These are phyloP conservation scores for Brachymystax lenok DNA, from an alignment of 2,797 vertebrate species.

Conservation along the genomic window DNA sequence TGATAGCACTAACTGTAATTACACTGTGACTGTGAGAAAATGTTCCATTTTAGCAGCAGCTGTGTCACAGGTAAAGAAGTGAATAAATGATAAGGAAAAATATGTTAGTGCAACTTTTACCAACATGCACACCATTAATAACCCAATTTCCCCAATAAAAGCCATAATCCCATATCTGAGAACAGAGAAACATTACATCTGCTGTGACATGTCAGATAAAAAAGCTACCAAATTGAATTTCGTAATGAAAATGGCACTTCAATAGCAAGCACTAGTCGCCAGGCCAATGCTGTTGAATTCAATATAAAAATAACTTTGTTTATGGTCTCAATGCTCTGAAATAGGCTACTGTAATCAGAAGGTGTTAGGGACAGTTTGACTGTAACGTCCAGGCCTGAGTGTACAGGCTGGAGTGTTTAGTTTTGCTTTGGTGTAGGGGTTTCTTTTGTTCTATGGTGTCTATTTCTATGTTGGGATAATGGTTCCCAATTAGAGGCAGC, in stretches of 20 bases:
- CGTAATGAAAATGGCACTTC: not conserved
- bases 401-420: no score
- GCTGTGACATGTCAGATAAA: not conserved
- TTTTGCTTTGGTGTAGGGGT: no score
- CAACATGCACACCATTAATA: not conserved
- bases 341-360: no score
- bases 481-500: no score
- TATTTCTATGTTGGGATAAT: no score
- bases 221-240: not conserved
- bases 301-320: no score
- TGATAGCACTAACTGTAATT: no score
- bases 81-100: not conserved
- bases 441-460: no score
- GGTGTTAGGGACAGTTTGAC: not conserved
- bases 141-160: not conserved
- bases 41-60: not conserved
- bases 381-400: no score
- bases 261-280: not conserved
- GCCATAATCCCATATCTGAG: not conserved
- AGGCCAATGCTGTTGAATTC: no score
- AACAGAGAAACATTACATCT: not conserved
- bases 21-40: constrained; percentile 6
- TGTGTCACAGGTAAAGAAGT: not conserved
- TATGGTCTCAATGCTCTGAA: no score
- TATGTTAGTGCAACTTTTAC: not conserved